Percentiles rank a stretch among this genome's conserved stretches.
Conservation (phyloP, 2,888 invertebrate genomes). For the Agriopis aurantiaria region DNA sequence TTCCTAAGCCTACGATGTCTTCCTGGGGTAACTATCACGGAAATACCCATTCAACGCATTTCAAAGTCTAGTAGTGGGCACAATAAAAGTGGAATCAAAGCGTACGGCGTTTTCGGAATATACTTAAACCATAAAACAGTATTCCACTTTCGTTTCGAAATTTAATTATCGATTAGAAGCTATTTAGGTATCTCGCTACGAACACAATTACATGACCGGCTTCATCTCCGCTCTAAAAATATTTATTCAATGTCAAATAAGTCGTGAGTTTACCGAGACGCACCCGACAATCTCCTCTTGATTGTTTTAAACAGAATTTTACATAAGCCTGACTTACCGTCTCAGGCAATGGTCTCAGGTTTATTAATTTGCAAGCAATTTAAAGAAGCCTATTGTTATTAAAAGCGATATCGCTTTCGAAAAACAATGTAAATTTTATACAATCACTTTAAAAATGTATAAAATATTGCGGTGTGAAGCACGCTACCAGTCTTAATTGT, state of each 20-base stretch:
- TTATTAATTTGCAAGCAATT: conserved; percentile 39
- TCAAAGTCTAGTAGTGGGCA: too few relatives aligned
- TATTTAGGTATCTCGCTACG: conserved; percentile 1
- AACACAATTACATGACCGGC: conserved; percentile 11
- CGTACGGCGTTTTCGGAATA: too few relatives aligned
- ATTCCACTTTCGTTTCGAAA: too few relatives aligned
- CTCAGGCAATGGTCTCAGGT: conserved; percentile 9
- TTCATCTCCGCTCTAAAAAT: conserved; percentile 17
- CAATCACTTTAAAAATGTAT: conserved; percentile 35
- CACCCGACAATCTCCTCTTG: conserved; percentile 18
- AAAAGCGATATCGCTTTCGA: conserved; percentile 32
- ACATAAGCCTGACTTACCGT: conserved; percentile 28
- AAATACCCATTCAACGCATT: too few relatives aligned
- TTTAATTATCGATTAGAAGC: too few relatives aligned
- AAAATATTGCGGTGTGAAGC: conserved; percentile 32
- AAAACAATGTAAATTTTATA: conserved; percentile 40
- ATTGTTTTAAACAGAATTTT: conserved; percentile 32
- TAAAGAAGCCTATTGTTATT: conserved; percentile 31
- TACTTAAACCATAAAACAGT: too few relatives aligned
- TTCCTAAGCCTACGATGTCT: too few relatives aligned
- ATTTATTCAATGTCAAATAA: conserved; percentile 27
- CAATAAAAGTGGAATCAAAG: too few relatives aligned
- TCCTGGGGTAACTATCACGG: too few relatives aligned
- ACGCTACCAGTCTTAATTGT: conserved; percentile 45
- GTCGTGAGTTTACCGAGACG: conserved; percentile 7